Percentiles rank a stretch among this genome's conserved stretches.
Evolutionary conservation across 2,888 invertebrate genomes (phyloP).

Genomic region (Chalcosyrphus nemorum): DNA sequence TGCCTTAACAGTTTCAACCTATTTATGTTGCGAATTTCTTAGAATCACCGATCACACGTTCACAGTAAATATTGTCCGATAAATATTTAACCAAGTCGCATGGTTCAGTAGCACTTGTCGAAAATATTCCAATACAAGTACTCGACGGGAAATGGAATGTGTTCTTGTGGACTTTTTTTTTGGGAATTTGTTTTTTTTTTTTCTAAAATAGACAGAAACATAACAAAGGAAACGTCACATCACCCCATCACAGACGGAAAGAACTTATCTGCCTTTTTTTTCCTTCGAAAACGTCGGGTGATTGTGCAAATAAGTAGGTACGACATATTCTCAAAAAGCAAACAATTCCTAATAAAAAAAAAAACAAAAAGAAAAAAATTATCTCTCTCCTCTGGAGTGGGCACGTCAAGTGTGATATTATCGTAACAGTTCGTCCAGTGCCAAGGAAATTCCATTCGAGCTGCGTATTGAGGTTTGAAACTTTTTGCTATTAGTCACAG

Average conservation of each 20-base stretch:
- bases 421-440: background rate
- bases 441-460: background rate
- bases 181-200: background rate
- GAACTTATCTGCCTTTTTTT: conserved; percentile 12
- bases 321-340: background rate
- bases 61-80: background rate
- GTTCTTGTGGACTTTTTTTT: conserved; percentile 22
- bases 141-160: conserved; percentile 10
- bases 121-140: no score
- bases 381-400: background rate
- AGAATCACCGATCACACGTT: conserved; percentile 18
- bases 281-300: background rate
- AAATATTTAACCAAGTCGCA: conserved; percentile 27
- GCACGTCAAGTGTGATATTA: background rate
- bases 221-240: conserved; percentile 39
- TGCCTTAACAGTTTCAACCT: background rate
- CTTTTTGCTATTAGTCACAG: conserved; percentile 4
- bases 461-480: background rate
- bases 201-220: conserved; percentile 13
- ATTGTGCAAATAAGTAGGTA: conserved; percentile 5
- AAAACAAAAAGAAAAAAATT: background rate
- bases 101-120: conserved; percentile 42
- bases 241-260: conserved; percentile 16
- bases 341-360: background rate
- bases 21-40: conserved; percentile 16